These are phyloP conservation scores for Microchrysa polita DNA, from an alignment of 2,888 invertebrate genomes.

Conservation along the genomic window DNA sequence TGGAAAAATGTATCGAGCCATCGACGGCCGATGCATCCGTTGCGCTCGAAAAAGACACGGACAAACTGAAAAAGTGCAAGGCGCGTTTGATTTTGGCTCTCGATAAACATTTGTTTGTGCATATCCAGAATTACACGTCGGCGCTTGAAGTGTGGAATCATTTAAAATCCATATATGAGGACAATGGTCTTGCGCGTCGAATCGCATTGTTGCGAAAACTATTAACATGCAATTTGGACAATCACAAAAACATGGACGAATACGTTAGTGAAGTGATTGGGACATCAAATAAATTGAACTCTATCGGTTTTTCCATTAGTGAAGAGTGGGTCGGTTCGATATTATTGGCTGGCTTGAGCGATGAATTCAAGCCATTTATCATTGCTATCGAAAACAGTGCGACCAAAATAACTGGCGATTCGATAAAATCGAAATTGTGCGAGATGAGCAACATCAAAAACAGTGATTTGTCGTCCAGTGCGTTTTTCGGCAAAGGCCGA, in stretches of 20 bases:
- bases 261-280: not conserved
- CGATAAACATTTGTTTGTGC: not conserved
- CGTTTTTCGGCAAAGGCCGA: conserved; percentile 5
- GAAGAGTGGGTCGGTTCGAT: not conserved
- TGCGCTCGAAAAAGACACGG: not conserved
- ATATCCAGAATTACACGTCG: not conserved
- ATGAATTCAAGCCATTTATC: not conserved
- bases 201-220: not conserved
- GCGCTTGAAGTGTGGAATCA: not conserved
- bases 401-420: not conserved
- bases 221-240: too few relatives aligned
- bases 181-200: not conserved
- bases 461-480: not conserved
- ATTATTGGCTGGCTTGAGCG: not conserved
- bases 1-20: not conserved
- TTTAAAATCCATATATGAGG: conserved; percentile 6
- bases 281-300: not conserved
- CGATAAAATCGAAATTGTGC: not conserved
- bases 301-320: conserved; percentile 2
- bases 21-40: not conserved
- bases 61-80: not conserved
- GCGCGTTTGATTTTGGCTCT: not conserved
- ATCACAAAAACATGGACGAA: not conserved
- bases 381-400: not conserved
- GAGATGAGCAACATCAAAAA: not conserved